These are phyloP conservation scores for Drosophila littoralis DNA, from an alignment of 1,140 invertebrate species.

Conservation along the genomic window DNA sequence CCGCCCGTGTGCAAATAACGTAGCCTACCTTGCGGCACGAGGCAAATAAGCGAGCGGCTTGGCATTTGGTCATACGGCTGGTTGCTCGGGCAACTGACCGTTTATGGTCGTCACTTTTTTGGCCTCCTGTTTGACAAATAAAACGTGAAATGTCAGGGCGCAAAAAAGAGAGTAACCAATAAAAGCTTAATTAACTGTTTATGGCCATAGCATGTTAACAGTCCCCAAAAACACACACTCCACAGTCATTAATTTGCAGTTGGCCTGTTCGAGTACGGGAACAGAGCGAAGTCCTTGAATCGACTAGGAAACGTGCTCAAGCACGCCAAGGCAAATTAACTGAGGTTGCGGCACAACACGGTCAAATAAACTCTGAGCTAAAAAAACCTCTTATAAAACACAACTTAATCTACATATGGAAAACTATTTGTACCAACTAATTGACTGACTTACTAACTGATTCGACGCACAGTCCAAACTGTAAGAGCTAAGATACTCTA, in stretches of 20 bases:
- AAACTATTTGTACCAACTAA: neutral
- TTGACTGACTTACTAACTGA: neutral
- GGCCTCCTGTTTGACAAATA: constrained; percentile 75
- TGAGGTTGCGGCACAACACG: constrained; percentile 6
- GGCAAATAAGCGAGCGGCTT: constrained; percentile 46
- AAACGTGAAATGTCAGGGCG: constrained; percentile 76
- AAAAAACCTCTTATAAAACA: neutral
- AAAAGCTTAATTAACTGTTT: constrained; percentile 83
- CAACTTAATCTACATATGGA: neutral
- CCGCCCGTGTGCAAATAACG: constrained; percentile 34
- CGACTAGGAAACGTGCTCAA: constrained; percentile 25
- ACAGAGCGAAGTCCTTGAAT: constrained; percentile 5
- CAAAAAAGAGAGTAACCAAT: constrained; percentile 79
- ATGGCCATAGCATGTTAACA: constrained; percentile 78
- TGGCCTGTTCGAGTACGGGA: constrained; percentile 17
- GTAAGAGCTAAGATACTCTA: neutral
- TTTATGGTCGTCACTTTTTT: constrained; percentile 80
- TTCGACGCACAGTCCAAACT: neutral
- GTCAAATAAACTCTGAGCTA: neutral
- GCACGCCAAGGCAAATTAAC: neutral
- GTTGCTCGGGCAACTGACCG: constrained; percentile 41
- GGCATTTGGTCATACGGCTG: constrained; percentile 26
- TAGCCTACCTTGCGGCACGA: constrained; percentile 49
- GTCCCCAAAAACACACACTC: constrained; percentile 48
- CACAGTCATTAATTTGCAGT: constrained; percentile 64